Percentiles rank a stretch among this genome's conserved stretches.
Conservation (phyloP, 2,888 invertebrate genomes). For the Norana najaformis region DNA sequence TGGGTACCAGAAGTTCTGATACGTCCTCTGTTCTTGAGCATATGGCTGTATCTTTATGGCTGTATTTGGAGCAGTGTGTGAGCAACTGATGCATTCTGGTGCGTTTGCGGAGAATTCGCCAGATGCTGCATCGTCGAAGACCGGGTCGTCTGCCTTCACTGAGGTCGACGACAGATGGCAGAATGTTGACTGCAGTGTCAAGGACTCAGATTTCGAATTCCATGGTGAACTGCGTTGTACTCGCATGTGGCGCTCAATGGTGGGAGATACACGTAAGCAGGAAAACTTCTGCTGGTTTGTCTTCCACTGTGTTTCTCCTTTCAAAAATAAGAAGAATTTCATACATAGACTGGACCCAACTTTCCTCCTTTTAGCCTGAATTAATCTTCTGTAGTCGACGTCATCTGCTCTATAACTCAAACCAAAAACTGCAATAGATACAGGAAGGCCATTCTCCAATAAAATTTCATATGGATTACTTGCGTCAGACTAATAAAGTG, state of each 20-base stretch:
- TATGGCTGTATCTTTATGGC: background rate
- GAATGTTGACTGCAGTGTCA: background rate
- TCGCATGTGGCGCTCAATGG: background rate
- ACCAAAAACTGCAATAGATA: too few relatives aligned
- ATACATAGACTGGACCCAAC: background rate
- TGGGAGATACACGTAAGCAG: background rate
- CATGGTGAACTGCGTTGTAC: background rate
- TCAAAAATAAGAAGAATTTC: background rate
- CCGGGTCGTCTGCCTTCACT: background rate
- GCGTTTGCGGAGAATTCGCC: background rate
- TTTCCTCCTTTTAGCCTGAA: background rate
- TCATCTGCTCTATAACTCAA: too few relatives aligned
- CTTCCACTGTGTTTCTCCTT: background rate
- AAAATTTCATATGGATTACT: too few relatives aligned
- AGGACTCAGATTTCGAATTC: background rate
- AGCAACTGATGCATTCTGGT: background rate
- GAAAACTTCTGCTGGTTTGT: background rate
- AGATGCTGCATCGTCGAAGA: background rate
- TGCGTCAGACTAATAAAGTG: too few relatives aligned
- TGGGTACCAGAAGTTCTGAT: background rate
- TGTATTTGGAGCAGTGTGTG: background rate
- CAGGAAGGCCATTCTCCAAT: too few relatives aligned
- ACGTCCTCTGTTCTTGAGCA: background rate
- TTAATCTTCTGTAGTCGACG: too few relatives aligned
- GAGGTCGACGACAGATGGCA: background rate